These are phyloP conservation scores for Phaetusa simplex DNA, from an alignment of 2,113 vertebrate species.

Conservation along the genomic window DNA sequence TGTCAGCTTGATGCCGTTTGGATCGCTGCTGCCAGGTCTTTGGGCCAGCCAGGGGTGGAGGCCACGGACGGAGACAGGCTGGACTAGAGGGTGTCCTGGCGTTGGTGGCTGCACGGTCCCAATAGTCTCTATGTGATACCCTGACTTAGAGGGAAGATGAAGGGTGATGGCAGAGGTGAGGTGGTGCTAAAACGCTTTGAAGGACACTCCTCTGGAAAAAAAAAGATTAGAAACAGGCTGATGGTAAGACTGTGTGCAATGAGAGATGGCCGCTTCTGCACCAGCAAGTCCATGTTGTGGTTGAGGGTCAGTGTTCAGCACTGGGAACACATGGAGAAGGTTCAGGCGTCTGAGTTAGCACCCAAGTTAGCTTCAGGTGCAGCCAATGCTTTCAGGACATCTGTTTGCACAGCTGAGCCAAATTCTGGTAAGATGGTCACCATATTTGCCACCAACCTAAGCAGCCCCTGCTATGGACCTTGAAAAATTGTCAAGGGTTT, in stretches of 20 bases:
- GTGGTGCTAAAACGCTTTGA: background rate
- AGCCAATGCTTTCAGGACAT: background rate
- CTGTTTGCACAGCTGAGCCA: background rate
- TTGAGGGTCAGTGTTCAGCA: background rate
- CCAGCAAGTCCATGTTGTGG: background rate
- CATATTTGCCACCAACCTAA: background rate
- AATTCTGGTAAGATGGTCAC: background rate
- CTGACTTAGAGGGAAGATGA: background rate
- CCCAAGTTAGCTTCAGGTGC: background rate
- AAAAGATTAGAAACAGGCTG: background rate
- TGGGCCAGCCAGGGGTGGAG: background rate
- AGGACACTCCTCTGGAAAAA: background rate
- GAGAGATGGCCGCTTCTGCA: background rate
- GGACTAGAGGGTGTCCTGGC: background rate
- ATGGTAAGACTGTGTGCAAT: background rate
- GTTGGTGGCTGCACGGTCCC: background rate
- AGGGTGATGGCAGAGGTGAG: background rate
- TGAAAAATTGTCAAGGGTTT: background rate
- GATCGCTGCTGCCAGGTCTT: background rate
- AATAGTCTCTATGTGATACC: accelerated
- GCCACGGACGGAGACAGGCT: background rate
- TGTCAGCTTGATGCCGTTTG: background rate
- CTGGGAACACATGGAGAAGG: background rate
- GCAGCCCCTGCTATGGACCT: background rate
- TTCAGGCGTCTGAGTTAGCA: background rate